These are phyloP conservation scores for Ophonus ardosiacus DNA, from an alignment of 2,888 invertebrate genomes.

Conservation along the genomic window DNA sequence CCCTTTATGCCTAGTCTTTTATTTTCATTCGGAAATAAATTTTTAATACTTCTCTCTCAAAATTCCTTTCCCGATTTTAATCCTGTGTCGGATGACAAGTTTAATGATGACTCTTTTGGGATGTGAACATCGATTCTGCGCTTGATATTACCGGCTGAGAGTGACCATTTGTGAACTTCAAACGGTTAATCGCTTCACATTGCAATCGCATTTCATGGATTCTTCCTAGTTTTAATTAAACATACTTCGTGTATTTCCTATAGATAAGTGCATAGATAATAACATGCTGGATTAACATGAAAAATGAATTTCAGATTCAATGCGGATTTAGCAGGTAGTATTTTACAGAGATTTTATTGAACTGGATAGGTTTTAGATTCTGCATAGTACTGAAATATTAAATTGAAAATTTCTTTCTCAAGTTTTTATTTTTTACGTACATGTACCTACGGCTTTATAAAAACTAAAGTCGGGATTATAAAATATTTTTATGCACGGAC, in stretches of 20 bases:
- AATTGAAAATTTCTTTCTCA: background rate
- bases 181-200: background rate
- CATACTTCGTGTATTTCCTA: background rate
- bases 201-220: background rate
- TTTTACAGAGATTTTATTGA: too few species aligned
- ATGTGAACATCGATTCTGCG: background rate
- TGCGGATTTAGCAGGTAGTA: too few species aligned
- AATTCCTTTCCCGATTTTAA: too few species aligned
- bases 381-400: too few species aligned
- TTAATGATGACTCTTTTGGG: too few species aligned
- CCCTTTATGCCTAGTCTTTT: too few species aligned
- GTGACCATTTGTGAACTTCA: conserved; percentile 26
- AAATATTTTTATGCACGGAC: too few species aligned
- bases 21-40: too few species aligned
- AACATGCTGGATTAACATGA: background rate
- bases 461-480: too few species aligned
- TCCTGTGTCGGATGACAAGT: too few species aligned
- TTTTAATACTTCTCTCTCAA: too few species aligned
- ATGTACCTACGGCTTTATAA: background rate
- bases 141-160: conserved; percentile 9
- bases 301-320: background rate
- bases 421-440: background rate
- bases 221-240: conserved; percentile 15
- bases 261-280: background rate
- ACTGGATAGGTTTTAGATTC: background rate